Conservation (phyloP, 2,888 invertebrate species). For the Cheilosia soror region DNA sequence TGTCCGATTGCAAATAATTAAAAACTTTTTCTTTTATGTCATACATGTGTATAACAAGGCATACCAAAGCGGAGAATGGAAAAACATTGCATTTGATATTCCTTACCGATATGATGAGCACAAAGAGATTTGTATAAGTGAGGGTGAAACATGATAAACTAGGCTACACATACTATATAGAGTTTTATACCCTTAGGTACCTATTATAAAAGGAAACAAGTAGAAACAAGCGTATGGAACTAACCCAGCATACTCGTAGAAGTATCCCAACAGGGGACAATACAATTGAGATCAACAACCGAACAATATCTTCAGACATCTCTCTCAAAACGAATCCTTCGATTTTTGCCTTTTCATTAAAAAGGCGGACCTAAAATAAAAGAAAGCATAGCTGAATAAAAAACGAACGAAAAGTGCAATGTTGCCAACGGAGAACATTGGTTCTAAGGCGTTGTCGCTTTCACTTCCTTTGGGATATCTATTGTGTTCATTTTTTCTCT, state of each 20-base stretch:
- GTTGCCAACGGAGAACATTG: conserved; percentile 39
- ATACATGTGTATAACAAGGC: conserved; percentile 4
- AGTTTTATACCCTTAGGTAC: background rate
- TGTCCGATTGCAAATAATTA: conserved; percentile 38
- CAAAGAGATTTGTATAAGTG: conserved; percentile 24
- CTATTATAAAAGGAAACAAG: conserved; percentile 6
- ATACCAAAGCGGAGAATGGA: background rate
- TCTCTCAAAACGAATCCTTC: conserved; percentile 34
- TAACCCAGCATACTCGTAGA: conserved; percentile 1
- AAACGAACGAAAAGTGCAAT: conserved; percentile 3
- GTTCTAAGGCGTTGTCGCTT: conserved; percentile 35
- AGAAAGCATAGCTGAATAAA: background rate
- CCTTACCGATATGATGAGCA: conserved; percentile 1
- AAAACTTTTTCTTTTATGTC: conserved; percentile 24
- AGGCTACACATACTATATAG: conserved; percentile 19
- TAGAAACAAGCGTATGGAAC: conserved; percentile 19
- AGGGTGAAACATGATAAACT: conserved; percentile 17
- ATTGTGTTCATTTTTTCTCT: conserved; percentile 11
- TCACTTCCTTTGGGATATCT: conserved; percentile 31
- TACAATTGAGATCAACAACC: conserved; percentile 61
- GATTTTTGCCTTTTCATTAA: conserved; percentile 48
- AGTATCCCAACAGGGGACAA: conserved; percentile 25
- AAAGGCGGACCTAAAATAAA: background rate
- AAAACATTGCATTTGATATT: background rate
- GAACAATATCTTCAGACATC: conserved; percentile 49